These are phyloP conservation scores for Bubo scandiacus DNA, from an alignment of 2,113 vertebrate species.

Conservation along the genomic window DNA sequence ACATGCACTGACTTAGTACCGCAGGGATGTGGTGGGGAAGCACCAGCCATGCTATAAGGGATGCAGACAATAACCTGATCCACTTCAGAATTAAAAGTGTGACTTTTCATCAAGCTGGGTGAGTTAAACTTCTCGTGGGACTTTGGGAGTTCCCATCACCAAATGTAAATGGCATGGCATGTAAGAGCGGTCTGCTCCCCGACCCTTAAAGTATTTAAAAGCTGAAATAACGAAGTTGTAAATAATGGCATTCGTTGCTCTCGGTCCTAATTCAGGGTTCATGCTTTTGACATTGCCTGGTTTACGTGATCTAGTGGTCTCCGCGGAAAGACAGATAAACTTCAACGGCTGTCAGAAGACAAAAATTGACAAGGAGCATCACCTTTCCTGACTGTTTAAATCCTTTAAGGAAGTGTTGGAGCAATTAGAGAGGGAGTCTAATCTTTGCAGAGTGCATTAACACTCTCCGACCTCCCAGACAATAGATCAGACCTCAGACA, in stretches of 20 bases:
- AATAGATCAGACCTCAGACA: conserved; percentile 91
- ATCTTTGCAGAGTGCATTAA: conserved; percentile 94
- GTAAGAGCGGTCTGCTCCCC: neutral
- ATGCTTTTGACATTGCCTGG: conserved; percentile 59
- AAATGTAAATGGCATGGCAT: neutral
- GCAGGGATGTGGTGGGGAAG: neutral
- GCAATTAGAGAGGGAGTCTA: conserved; percentile 89
- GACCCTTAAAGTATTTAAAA: neutral
- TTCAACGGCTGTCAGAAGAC: conserved; percentile 79
- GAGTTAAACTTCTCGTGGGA: neutral
- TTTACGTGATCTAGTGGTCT: conserved; percentile 65
- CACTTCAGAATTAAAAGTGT: neutral
- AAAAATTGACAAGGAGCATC: conserved; percentile 83
- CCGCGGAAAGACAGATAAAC: conserved; percentile 72
- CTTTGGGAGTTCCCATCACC: neutral
- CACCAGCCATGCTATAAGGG: neutral
- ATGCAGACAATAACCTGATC: neutral
- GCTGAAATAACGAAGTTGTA: neutral
- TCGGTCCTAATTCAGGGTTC: conserved; percentile 17
- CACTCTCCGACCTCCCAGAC: conserved; percentile 88
- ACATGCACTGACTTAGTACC: accelerated
- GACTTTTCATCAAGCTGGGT: neutral
- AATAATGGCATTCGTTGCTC: neutral
- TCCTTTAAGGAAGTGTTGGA: conserved; percentile 78
- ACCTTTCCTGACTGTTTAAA: conserved; percentile 78